Evolutionary conservation across 1,140 invertebrate species (phyloP), one percentile per base, ranked within the genome.

Genomic region (Drosophila asahinai): DNA sequence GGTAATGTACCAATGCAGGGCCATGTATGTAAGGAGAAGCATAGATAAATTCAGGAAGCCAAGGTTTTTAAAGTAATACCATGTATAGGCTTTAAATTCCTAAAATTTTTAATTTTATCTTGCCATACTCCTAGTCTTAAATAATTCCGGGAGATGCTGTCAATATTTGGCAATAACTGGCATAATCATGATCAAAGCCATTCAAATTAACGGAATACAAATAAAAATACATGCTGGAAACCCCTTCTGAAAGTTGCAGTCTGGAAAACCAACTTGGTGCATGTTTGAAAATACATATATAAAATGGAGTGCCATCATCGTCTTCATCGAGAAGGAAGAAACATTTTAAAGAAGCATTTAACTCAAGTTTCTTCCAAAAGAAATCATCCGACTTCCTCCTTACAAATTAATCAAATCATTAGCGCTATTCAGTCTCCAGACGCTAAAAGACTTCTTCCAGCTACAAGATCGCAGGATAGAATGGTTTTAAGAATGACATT

Each of bases 331-430:
- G 27, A 19, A 36, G 22, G 30, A 51, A 30, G 14, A 49, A 52
- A 17, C 5, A 33, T 11, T 36, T 33, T 17, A 38, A 58, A 43
- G 33, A 54, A 40, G 12, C 19, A 73, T 38, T 64, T 43, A 49
- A 47, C 45, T 51, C 33, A 40, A 17, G 9, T n/a, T 36, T 77
- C 45, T 61, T 81, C 38, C 48, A 42, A 25, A 67, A 47, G n/a
- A 55, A 68, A 60, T 60, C 17, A 55, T 49, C 12, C 47, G 42
- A 58, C 78, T 86, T 86, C 48, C 63, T 22, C 47, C 48, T 43
- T 54, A 58, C 19, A 59, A 80, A 65, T 22, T 40, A 65, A 27
- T 40, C 11, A 62, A 47, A 45, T 15, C 19, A 19, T 43, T 27
- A 36, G 38, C 12, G 40, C 40, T 11, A 15, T 49, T 15, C 47